Evolutionary conservation across 2,888 invertebrate species (phyloP).

Genomic region (Druceiella hillmani): DNA sequence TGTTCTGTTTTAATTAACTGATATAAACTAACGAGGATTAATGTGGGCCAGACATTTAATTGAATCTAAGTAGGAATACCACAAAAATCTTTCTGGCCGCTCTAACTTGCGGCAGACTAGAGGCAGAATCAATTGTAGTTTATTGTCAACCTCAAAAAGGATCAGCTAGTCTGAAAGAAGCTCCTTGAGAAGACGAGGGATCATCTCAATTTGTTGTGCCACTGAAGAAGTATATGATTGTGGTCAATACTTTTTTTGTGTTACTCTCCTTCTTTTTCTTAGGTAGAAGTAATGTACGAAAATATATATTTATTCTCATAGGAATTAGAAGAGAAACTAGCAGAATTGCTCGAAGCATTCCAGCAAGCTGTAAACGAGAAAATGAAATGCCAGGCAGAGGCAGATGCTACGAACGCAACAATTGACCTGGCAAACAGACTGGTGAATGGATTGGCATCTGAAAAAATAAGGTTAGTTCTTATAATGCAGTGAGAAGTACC

Average conservation of each 20-base stretch:
- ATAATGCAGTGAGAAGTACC: no score
- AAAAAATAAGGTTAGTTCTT: conserved; percentile 57
- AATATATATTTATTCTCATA: conserved; percentile 26
- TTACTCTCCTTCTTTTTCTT: background rate
- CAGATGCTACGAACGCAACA: conserved; percentile 82
- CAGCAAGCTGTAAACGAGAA: conserved; percentile 83
- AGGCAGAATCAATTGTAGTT: no score
- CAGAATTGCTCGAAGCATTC: conserved; percentile 72
- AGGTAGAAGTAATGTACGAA: background rate
- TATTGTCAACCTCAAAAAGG: no score
- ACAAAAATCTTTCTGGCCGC: no score
- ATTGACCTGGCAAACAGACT: conserved; percentile 89
- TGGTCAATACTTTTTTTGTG: background rate
- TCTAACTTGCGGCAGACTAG: no score
- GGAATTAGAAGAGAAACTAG: conserved; percentile 73
- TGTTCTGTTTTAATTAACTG: no score
- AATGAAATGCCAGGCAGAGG: conserved; percentile 87
- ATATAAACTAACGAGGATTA: no score
- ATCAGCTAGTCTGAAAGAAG: no score
- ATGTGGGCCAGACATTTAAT: no score
- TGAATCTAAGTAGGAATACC: no score
- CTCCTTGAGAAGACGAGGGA: no score
- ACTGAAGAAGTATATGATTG: background rate
- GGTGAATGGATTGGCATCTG: conserved; percentile 88
- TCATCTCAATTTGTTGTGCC: no score